These are phyloP conservation scores for Tringa solitaria DNA, from an alignment of 2,113 vertebrate genomes.

Conservation along the genomic window DNA sequence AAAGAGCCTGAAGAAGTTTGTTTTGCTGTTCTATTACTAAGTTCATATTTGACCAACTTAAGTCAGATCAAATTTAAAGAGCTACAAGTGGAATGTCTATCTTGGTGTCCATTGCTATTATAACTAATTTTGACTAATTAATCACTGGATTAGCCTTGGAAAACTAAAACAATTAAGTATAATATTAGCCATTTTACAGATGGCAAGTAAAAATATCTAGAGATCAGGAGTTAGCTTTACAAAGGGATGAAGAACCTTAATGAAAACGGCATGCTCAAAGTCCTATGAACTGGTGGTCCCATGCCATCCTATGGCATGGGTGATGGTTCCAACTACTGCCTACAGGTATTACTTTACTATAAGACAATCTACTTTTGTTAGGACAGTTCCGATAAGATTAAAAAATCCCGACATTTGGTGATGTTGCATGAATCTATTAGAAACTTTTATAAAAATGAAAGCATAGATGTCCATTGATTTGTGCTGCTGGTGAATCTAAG, in stretches of 20 bases:
- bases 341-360: background rate
- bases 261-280: background rate
- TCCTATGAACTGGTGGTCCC: background rate
- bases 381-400: background rate
- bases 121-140: background rate
- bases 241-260: background rate
- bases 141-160: background rate
- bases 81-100: background rate
- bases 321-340: background rate
- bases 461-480: background rate
- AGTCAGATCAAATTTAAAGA: background rate
- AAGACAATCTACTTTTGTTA: background rate
- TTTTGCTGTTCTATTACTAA: background rate
- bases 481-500: background rate
- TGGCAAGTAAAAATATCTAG: background rate
- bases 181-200: background rate
- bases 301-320: background rate
- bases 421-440: background rate
- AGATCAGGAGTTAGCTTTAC: background rate
- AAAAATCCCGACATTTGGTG: background rate
- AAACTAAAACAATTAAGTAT: background rate
- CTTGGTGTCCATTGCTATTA: background rate
- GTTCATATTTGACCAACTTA: slow-evolving; percentile 1
- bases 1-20: background rate
- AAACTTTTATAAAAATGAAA: background rate